Evolutionary conservation across 2,888 invertebrate genomes (phyloP).

Genomic region (Cryptosula pallasiana): DNA sequence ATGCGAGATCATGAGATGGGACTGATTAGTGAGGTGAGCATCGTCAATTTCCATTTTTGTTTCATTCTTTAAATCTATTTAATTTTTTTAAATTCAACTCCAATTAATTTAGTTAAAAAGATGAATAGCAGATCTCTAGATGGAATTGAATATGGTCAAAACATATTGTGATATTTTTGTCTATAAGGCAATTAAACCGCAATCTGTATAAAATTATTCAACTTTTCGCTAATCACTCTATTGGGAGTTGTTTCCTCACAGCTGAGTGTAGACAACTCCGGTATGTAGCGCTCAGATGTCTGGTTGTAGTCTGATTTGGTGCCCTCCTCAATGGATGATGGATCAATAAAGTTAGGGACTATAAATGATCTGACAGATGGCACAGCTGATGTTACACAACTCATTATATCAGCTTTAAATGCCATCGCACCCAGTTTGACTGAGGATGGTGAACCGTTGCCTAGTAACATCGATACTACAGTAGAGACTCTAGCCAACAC

Average conservation of each 20-base stretch:
- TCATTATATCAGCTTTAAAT: conserved; percentile 33
- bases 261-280: too few species aligned
- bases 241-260: too few species aligned
- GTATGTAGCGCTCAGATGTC: not conserved
- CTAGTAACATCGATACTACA: conserved; percentile 1
- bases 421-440: conserved; percentile 29
- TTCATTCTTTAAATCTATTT: too few species aligned
- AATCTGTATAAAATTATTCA: too few species aligned
- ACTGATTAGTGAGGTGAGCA: conserved; percentile 33
- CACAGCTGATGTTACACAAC: conserved; percentile 32
- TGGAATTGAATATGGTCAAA: too few species aligned
- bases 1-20: conserved; percentile 59
- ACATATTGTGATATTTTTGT: too few species aligned
- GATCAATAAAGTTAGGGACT: conserved; percentile 4
- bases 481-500: not conserved
- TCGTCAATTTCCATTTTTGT: too few species aligned
- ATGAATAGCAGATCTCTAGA: too few species aligned
- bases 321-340: not conserved
- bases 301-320: not conserved
- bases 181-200: too few species aligned
- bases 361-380: conserved; percentile 21
- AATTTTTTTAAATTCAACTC: too few species aligned
- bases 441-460: conserved; percentile 5
- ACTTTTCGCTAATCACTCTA: too few species aligned
- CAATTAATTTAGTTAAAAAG: too few species aligned